Conservation (phyloP, 2,113 vertebrate species). For the Spizaetus ornatus region DNA sequence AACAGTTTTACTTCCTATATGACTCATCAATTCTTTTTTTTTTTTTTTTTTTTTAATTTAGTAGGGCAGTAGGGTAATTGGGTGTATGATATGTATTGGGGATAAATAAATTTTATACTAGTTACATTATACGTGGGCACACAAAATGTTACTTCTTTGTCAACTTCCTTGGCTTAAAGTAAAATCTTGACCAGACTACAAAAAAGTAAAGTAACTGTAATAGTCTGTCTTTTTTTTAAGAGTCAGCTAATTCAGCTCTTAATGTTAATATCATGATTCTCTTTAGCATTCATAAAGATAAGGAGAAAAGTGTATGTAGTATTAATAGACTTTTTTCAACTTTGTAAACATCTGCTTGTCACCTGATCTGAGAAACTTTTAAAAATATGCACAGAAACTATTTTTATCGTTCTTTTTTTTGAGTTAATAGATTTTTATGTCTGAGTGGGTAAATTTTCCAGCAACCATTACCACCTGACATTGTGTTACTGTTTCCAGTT, state of each 20-base stretch:
- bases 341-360: not conserved
- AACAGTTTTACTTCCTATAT: constrained; percentile 29
- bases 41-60: not conserved
- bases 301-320: not conserved
- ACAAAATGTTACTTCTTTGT: not conserved
- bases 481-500: not conserved
- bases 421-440: not conserved
- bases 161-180: not conserved
- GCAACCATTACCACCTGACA: not conserved
- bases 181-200: not conserved
- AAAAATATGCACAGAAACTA: not conserved
- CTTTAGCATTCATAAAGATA: not conserved
- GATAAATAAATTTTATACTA: not conserved
- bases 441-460: not conserved
- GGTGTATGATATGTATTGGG: not conserved
- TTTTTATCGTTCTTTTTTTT: not conserved
- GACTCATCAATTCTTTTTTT: not conserved
- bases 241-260: not conserved
- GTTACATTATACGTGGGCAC: not conserved
- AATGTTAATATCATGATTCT: not conserved
- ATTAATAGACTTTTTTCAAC: not conserved
- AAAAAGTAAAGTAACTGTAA: not conserved
- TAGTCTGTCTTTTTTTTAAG: not conserved
- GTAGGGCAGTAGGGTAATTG: not conserved
- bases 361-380: not conserved